Percentiles rank a stretch among this genome's conserved stretches.
phyloP scores from a whole-genome alignment of 2,113 vertebrate species.

The Chaenocephalus aceratus region DNA sequence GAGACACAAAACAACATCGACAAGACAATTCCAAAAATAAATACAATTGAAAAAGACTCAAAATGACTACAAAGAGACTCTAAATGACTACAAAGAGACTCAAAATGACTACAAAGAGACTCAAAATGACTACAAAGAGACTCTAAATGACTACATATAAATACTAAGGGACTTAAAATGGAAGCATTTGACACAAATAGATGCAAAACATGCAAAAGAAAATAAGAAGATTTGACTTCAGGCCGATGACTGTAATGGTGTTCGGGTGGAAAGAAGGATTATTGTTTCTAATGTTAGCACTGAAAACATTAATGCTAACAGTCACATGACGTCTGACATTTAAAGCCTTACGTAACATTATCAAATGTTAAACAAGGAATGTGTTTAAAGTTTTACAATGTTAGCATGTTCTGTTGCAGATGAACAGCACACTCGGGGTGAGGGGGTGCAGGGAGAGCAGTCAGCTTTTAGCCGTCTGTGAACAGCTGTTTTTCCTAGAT shows the following conservation, averaged over 20 bases:
- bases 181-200: too few species aligned
- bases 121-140: too few species aligned
- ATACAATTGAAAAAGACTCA: too few species aligned
- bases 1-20: too few species aligned
- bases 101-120: too few species aligned
- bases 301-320: slow-evolving; percentile 21
- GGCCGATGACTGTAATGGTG: slow-evolving; percentile 19
- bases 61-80: too few species aligned
- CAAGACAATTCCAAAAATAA: too few species aligned
- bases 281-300: slow-evolving; percentile 47
- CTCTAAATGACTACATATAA: too few species aligned
- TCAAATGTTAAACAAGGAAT: neutral
- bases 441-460: neutral
- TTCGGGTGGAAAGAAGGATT: slow-evolving; percentile 58
- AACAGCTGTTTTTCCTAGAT: too few species aligned
- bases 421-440: neutral
- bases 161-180: too few species aligned
- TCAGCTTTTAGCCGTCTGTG: neutral
- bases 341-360: neutral
- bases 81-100: too few species aligned
- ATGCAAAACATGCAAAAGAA: too few species aligned
- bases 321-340: neutral
- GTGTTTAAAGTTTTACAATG: neutral
- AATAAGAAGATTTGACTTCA: slow-evolving; percentile 38
- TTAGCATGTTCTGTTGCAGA: neutral